A percentile compares a stretch with the other conserved stretches of the same genome.
These are phyloP conservation scores for Acrossocheilus wenchowensis DNA, from an alignment of 2,797 vertebrate genomes.

Conservation along the genomic window DNA sequence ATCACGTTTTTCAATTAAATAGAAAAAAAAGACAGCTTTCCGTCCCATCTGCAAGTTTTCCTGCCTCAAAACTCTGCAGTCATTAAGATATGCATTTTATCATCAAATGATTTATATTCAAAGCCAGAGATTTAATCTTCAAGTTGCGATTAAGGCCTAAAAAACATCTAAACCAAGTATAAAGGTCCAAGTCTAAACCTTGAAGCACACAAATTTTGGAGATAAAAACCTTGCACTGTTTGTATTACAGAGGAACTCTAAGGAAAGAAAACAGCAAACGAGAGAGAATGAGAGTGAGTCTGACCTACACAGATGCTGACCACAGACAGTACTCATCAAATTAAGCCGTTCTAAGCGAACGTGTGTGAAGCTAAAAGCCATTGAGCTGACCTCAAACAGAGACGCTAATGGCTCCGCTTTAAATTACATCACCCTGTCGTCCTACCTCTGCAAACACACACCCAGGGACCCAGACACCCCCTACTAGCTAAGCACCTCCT, in stretches of 20 bases:
- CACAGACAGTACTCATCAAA: constrained; percentile 43
- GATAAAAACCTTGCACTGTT: not conserved
- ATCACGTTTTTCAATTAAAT: constrained; percentile 10
- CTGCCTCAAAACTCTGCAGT: not conserved
- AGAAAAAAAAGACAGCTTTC: constrained; percentile 8
- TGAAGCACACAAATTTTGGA: not conserved
- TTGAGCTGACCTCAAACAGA: constrained; percentile 42
- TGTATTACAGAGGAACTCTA: not conserved
- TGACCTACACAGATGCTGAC: constrained; percentile 34
- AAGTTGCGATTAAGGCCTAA: not conserved
- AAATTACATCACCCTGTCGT: constrained; percentile 39
- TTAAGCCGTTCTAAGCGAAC: not conserved
- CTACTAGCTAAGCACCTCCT: constrained; percentile 17
- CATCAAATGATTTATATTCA: not conserved
- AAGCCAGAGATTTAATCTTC: not conserved
- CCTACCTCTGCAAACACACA: constrained; percentile 21
- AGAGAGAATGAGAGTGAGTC: not conserved
- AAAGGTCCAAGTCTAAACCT: not conserved
- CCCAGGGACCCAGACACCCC: constrained; percentile 32
- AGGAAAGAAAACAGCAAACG: not conserved
- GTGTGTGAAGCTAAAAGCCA: constrained; percentile 37
- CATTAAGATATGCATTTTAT: not conserved
- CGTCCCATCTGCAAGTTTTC: not conserved
- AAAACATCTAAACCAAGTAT: not conserved
- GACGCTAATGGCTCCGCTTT: constrained; percentile 38